phyloP scores from a whole-genome alignment of 2,797 vertebrate species.

The Gambusia yucatana region DNA sequence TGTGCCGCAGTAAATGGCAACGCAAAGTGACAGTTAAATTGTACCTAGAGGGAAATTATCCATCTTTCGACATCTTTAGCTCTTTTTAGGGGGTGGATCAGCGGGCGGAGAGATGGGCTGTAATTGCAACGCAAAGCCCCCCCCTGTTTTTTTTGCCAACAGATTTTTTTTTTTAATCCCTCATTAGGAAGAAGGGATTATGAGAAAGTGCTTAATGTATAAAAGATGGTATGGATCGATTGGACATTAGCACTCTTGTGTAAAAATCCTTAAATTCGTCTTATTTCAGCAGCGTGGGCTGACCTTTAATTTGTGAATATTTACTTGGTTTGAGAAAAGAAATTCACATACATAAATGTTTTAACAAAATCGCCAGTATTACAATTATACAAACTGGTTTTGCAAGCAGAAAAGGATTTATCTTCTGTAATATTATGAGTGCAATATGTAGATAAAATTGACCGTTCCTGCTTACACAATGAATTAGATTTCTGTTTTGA shows the following conservation, averaged over 20 bases:
- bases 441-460: not conserved
- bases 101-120: slow-evolving; percentile 78
- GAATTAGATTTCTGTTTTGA: not conserved
- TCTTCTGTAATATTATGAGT: not conserved
- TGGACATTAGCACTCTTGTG: not conserved
- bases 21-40: slow-evolving; percentile 99
- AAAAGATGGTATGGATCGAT: slow-evolving; percentile 42
- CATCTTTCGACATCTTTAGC: slow-evolving; percentile 99
- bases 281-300: not conserved
- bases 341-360: not conserved
- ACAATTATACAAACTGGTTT: not conserved
- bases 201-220: slow-evolving; percentile 71
- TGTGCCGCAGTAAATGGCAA: slow-evolving; percentile 96
- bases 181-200: slow-evolving; percentile 72
- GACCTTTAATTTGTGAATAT: not conserved
- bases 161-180: slow-evolving; percentile 67
- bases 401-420: not conserved
- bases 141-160: slow-evolving; percentile 44
- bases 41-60: slow-evolving; percentile 99
- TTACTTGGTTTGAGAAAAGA: not conserved
- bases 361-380: not conserved
- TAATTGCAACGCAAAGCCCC: slow-evolving; percentile 91
- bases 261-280: not conserved
- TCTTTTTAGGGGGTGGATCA: slow-evolving; percentile 78
- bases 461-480: not conserved